Evolutionary conservation across 2,113 vertebrate genomes (phyloP).

Genomic region (Gymnogyps californianus): DNA sequence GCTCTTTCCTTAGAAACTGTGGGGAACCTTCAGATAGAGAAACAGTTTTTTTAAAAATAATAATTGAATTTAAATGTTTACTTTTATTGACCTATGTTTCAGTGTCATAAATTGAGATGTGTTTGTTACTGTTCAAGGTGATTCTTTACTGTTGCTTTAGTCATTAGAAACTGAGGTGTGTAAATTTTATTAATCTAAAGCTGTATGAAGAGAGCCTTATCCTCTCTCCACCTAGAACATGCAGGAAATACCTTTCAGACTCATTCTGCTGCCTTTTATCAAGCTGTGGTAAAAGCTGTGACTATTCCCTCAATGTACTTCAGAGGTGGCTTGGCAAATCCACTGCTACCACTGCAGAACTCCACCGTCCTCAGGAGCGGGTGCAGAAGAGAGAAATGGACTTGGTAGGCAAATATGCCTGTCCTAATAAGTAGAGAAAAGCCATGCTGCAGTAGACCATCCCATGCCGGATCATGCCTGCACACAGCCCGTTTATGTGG

Average conservation of each 20-base stretch:
- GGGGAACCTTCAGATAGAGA: not conserved
- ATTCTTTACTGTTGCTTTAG: not conserved
- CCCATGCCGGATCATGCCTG: not conserved
- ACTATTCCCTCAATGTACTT: rapidly evolving
- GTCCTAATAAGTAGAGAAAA: not conserved
- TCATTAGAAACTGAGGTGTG: not conserved
- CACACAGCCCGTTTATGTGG: not conserved
- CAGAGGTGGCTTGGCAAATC: not conserved
- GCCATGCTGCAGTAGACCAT: not conserved
- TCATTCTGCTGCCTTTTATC: not conserved
- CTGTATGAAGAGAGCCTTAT: not conserved
- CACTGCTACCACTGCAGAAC: not conserved
- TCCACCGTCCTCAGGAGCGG: rapidly evolving
- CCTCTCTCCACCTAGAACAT: not conserved
- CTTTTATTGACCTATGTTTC: not conserved
- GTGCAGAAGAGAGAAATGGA: not conserved
- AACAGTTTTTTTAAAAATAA: not conserved
- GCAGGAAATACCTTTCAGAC: not conserved
- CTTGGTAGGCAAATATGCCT: rapidly evolving
- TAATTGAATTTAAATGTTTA: not conserved
- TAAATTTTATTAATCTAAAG: not conserved
- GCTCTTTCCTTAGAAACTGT: not conserved
- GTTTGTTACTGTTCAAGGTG: not conserved
- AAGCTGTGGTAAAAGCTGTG: not conserved
- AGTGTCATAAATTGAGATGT: not conserved